Conservation (phyloP, 2,797 vertebrate genomes). For the Aplochiton taeniatus region DNA sequence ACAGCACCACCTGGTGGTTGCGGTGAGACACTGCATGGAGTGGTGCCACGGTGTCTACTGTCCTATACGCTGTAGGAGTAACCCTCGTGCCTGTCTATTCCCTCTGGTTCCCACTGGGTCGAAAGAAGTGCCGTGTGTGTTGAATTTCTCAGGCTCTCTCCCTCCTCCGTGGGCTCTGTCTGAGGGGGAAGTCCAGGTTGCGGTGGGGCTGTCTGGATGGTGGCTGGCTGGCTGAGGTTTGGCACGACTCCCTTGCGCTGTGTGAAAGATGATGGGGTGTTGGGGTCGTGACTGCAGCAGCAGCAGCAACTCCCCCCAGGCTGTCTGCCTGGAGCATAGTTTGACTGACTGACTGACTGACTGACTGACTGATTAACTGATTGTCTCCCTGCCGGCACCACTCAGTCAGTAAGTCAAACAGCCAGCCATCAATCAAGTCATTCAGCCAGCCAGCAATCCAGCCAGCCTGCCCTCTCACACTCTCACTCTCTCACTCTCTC, state of each 20-base stretch:
- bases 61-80: background rate
- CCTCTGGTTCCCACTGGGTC: background rate
- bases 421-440: too few species aligned
- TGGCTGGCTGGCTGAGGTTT: background rate
- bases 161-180: background rate
- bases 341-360: background rate
- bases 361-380: background rate
- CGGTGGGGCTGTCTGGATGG: slow-evolving; percentile 8
- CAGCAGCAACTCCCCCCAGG: slow-evolving; percentile 5
- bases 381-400: too few species aligned
- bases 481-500: background rate
- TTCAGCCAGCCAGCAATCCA: too few species aligned
- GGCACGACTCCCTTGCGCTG: slow-evolving; percentile 17
- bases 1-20: background rate
- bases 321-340: slow-evolving; percentile 1
- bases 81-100: background rate
- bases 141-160: slow-evolving; percentile 4
- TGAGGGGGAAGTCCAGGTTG: too few species aligned
- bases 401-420: too few species aligned
- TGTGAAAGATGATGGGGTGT: slow-evolving; percentile 17
- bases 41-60: background rate
- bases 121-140: background rate
- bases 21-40: background rate
- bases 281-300: slow-evolving; percentile 11
- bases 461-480: background rate